phyloP scores from a whole-genome alignment of 2,888 invertebrate species.

The Caenorhabditis sinica region DNA sequence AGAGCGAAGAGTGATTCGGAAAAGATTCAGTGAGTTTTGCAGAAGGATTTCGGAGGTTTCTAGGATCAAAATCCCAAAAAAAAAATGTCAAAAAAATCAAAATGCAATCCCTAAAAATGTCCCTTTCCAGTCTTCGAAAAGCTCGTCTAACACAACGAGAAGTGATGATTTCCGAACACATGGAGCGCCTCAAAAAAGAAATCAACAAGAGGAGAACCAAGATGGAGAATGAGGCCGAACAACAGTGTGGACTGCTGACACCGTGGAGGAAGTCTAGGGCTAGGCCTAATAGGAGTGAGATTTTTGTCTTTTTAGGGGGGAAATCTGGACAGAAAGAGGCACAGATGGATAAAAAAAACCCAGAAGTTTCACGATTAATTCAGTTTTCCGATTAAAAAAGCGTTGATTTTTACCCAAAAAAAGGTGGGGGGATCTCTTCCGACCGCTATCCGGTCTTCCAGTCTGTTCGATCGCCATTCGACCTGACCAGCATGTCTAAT shows the following conservation, averaged over 20 bases:
- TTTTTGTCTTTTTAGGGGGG: background rate
- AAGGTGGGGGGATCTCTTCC: no score
- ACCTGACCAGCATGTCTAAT: no score
- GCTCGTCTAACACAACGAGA: conserved; percentile 66
- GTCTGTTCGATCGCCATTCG: no score
- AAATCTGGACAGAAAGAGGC: background rate
- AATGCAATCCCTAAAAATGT: no score
- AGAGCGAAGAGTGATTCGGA: conserved; percentile 64
- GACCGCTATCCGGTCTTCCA: no score
- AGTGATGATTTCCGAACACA: conserved; percentile 68
- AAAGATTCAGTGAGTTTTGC: conserved; percentile 54
- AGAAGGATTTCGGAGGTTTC: background rate
- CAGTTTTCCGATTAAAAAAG: no score
- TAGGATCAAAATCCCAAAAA: background rate
- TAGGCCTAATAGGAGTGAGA: conserved; percentile 63
- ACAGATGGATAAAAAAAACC: no score
- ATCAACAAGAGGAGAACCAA: conserved; percentile 73
- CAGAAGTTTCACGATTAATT: no score
- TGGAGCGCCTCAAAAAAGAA: conserved; percentile 73
- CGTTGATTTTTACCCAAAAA: no score
- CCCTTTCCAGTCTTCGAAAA: conserved; percentile 54
- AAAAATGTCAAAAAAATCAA: no score
- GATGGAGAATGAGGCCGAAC: conserved; percentile 74
- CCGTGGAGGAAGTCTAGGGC: conserved; percentile 74
- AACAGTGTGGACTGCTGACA: conserved; percentile 69